These are phyloP conservation scores for Platichthys flesus DNA, from an alignment of 2,113 vertebrate genomes.

Conservation along the genomic window DNA sequence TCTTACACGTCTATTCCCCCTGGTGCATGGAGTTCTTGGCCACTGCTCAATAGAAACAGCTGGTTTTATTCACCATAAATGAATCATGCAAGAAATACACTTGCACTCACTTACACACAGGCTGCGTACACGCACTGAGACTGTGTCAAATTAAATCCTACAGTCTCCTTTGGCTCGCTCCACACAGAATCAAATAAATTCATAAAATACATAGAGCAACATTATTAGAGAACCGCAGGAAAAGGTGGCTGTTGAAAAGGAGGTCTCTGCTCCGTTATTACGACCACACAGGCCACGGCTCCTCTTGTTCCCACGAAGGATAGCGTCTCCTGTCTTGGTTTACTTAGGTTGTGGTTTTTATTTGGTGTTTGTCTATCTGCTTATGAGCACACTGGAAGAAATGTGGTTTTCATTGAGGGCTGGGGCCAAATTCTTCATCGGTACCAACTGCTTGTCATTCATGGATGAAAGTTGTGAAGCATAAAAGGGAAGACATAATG, in stretches of 20 bases:
- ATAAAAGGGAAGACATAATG: slow-evolving; percentile 36
- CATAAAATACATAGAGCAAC: slow-evolving; percentile 59
- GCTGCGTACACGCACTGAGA: slow-evolving; percentile 44
- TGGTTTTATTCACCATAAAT: slow-evolving; percentile 76
- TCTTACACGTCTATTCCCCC: slow-evolving; percentile 36
- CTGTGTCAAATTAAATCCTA: slow-evolving; percentile 53
- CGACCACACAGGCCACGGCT: slow-evolving; percentile 65
- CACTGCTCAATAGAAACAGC: slow-evolving; percentile 73
- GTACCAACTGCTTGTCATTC: slow-evolving; percentile 49
- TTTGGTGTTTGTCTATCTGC: slow-evolving; percentile 68
- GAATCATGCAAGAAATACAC: slow-evolving; percentile 63
- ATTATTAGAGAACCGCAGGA: slow-evolving; percentile 73
- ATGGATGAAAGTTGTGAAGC: slow-evolving; percentile 46
- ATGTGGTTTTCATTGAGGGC: slow-evolving; percentile 71
- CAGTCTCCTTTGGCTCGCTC: slow-evolving; percentile 57
- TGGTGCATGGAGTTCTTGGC: slow-evolving; percentile 54
- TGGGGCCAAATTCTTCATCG: slow-evolving; percentile 26
- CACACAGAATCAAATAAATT: slow-evolving; percentile 65
- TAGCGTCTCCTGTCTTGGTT: slow-evolving; percentile 42
- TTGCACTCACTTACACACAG: slow-evolving; percentile 53
- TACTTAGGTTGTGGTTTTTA: slow-evolving; percentile 64
- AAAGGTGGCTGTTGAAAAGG: slow-evolving; percentile 59
- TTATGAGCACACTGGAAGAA: slow-evolving; percentile 45
- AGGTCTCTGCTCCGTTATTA: slow-evolving; percentile 63
- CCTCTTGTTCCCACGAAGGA: slow-evolving; percentile 70